These are phyloP conservation scores for Eristalis tenax DNA, from an alignment of 2,888 invertebrate species.

Conservation along the genomic window DNA sequence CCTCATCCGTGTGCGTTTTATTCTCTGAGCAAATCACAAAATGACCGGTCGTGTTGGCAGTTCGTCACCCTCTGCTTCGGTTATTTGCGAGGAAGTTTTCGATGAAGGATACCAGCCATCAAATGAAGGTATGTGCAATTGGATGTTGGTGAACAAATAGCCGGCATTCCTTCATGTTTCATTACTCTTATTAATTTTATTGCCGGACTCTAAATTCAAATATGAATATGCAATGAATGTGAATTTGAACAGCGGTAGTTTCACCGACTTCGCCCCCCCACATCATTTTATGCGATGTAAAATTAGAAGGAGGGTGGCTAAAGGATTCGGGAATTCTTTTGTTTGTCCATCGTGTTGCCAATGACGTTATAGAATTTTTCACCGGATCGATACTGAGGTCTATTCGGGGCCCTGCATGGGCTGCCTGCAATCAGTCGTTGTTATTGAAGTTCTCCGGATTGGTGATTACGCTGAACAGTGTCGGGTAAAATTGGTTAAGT, in stretches of 20 bases:
- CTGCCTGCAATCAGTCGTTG: background rate
- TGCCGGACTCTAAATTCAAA: conserved; percentile 6
- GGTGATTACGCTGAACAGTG: background rate
- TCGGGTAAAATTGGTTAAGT: background rate
- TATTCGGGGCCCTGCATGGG: background rate
- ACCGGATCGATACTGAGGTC: conserved; percentile 62
- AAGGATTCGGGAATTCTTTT: conserved; percentile 21
- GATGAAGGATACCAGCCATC: conserved; percentile 92
- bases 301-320: conserved; percentile 13
- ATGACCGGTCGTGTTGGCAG: conserved; percentile 75
- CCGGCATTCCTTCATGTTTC: background rate
- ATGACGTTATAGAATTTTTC: conserved; percentile 57
- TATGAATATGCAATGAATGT: conserved; percentile 38
- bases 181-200: conserved; percentile 28
- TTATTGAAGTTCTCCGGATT: conserved; percentile 2
- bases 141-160: conserved; percentile 25
- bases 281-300: conserved; percentile 6
- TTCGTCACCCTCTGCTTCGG: conserved; percentile 77
- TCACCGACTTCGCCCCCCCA: background rate
- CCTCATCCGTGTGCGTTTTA: conserved; percentile 4
- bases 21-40: conserved; percentile 15
- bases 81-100: conserved; percentile 92
- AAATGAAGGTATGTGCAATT: conserved; percentile 86
- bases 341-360: conserved; percentile 62
- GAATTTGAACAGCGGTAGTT: background rate